phyloP scores from a whole-genome alignment of 2,113 vertebrate genomes.

The Pardalotus punctatus region DNA sequence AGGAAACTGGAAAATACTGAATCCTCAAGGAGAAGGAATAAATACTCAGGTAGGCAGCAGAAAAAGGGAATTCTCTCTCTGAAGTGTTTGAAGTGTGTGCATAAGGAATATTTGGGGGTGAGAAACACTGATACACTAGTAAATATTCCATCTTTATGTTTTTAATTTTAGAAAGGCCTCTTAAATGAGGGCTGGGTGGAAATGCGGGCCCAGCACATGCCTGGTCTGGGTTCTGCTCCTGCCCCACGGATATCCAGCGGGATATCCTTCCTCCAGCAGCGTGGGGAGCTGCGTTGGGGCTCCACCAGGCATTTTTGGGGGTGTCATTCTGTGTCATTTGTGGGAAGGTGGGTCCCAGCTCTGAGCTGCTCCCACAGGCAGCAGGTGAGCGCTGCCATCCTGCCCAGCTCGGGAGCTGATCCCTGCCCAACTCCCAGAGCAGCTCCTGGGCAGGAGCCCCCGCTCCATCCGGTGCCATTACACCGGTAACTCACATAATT shows the following conservation, averaged over 20 bases:
- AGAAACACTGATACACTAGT: background rate
- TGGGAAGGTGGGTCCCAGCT: background rate
- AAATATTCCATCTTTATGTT: background rate
- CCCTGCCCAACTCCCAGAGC: background rate
- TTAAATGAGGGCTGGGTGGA: background rate
- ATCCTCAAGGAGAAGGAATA: background rate
- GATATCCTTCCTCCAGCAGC: background rate
- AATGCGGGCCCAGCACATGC: background rate
- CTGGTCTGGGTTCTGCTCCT: background rate
- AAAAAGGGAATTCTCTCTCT: background rate
- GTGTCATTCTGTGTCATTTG: background rate
- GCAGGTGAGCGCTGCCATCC: background rate
- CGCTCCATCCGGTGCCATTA: background rate
- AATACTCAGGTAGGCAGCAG: background rate
- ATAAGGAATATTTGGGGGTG: background rate
- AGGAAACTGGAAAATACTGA: background rate
- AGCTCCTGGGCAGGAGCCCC: background rate
- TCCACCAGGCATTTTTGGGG: background rate
- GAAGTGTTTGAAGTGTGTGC: rapidly evolving
- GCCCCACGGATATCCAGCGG: background rate
- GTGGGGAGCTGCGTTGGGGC: background rate
- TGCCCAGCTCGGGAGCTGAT: background rate
- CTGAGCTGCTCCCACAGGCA: background rate
- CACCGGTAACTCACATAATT: background rate
- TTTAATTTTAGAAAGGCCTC: background rate